A percentile compares a stretch with the other conserved stretches of the same genome.
phyloP scores from a whole-genome alignment of 2,797 vertebrate genomes.

The Siniperca obscura region DNA sequence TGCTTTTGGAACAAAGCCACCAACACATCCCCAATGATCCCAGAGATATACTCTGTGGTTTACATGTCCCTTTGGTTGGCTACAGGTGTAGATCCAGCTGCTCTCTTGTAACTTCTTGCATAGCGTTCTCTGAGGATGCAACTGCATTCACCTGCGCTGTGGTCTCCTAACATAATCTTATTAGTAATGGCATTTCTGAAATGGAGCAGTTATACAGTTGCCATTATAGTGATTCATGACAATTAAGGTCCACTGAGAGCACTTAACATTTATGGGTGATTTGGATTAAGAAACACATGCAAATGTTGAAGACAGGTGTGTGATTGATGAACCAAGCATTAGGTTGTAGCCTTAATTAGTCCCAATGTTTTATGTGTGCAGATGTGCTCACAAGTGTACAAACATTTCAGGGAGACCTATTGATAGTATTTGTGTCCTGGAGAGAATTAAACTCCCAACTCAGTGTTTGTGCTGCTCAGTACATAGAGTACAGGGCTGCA shows the following conservation, averaged over 20 bases:
- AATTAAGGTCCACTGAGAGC: slow-evolving; percentile 1
- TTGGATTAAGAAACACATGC: not conserved
- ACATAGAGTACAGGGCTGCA: not conserved
- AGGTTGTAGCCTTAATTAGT: slow-evolving; percentile 3
- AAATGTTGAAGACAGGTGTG: not conserved
- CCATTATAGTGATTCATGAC: not conserved
- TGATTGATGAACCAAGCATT: slow-evolving; percentile 15
- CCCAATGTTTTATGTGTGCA: not conserved
- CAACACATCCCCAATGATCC: slow-evolving; percentile 11
- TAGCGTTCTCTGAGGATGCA: not conserved
- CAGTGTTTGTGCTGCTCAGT: not conserved
- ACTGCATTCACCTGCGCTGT: not conserved
- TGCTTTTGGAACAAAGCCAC: slow-evolving; percentile 19
- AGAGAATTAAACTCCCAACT: slow-evolving; percentile 3
- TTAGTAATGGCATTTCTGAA: not conserved
- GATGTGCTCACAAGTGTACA: slow-evolving; percentile 3
- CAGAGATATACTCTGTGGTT: slow-evolving; percentile 17
- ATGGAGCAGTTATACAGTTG: not conserved
- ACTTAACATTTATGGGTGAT: not conserved
- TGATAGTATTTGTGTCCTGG: not conserved
- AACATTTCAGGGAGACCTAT: slow-evolving; percentile 10
- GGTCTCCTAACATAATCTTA: not conserved
- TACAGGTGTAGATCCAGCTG: slow-evolving; percentile 10
- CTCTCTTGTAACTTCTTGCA: slow-evolving; percentile 1
- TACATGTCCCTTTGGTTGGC: not conserved